Evolutionary conservation across 2,113 vertebrate genomes (phyloP), one percentile per base, ranked within the genome.

Genomic region (Numida meleagris): DNA sequence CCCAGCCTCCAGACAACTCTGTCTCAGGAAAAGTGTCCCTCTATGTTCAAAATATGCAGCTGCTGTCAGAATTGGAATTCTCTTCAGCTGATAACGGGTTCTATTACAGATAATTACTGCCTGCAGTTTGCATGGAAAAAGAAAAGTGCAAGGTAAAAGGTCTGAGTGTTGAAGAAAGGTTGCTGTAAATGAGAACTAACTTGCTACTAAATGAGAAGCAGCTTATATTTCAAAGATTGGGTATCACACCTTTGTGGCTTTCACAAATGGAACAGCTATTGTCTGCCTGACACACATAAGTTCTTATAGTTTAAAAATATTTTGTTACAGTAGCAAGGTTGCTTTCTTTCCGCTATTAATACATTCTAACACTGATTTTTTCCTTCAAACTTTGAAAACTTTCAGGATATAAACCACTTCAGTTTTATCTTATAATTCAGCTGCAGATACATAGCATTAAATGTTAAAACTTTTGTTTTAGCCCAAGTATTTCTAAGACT

Each of bases 21-120:
- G 5, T 42, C 40, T 82, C 9, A 10, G 59, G 42, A 63, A 34
- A 89, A 93, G 14, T 17, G 57, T 31, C 82, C 45, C 63, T 27
- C 40, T 66, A 36, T 62, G 34, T 62, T 77, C 48, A 73, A 87
- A 94, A 89, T 15, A n/a, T 71, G 20, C 61, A 80, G 33, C 38
- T 95, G 82, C 74, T 74, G 36, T 43, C 55, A 40, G 8, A 33
- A 83, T 36, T 80, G 67, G 29, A 73, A 80, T 76, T 78, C 25
- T 67, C 27, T 48, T 70, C 65, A 78, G 33, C 0, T 81, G 65
- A 78, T 81, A 48, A 88, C 57, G 86, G 10, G 14, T 80, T 89
- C 63, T 82, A 91, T 86, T 71, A 82, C 65, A 88, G 31, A 27
- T 70, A 94, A 89, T 83, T 94, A 89, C 38, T 91, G 62, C 55